phyloP scores from a whole-genome alignment of 2,888 invertebrate genomes.

The Folsomia candida region DNA sequence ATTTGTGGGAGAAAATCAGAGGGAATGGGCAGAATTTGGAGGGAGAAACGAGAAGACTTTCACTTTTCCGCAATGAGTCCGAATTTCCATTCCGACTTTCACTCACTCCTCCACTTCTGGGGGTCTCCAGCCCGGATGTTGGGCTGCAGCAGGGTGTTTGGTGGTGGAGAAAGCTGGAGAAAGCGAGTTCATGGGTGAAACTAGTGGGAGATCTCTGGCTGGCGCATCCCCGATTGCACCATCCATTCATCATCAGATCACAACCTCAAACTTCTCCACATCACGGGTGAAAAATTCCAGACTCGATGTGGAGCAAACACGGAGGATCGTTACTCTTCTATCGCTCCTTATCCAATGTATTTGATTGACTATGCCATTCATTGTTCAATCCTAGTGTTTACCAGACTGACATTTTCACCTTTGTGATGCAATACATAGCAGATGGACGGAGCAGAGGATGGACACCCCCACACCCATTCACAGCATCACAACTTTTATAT shows the following conservation, averaged over 20 bases:
- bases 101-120: not conserved
- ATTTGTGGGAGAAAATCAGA: not conserved
- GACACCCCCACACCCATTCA: too few relatives aligned
- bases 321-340: too few relatives aligned
- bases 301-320: not conserved
- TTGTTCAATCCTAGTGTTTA: too few relatives aligned
- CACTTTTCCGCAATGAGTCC: not conserved
- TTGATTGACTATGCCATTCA: too few relatives aligned
- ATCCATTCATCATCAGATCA: slow-evolving; percentile 14
- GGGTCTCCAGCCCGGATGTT: too few relatives aligned
- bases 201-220: not conserved
- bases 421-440: not conserved
- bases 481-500: too few relatives aligned
- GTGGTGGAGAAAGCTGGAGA: not conserved
- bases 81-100: not conserved
- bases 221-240: slow-evolving; percentile 2
- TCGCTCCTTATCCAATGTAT: too few relatives aligned
- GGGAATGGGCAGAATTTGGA: not conserved
- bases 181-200: not conserved
- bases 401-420: not conserved
- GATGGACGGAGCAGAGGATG: too few relatives aligned
- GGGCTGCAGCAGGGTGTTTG: too few relatives aligned
- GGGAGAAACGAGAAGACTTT: not conserved
- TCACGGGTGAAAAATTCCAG: not conserved
- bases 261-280: not conserved